Evolutionary conservation across 2,888 invertebrate genomes (phyloP).

Genomic region (Oxycera nigricornis): DNA sequence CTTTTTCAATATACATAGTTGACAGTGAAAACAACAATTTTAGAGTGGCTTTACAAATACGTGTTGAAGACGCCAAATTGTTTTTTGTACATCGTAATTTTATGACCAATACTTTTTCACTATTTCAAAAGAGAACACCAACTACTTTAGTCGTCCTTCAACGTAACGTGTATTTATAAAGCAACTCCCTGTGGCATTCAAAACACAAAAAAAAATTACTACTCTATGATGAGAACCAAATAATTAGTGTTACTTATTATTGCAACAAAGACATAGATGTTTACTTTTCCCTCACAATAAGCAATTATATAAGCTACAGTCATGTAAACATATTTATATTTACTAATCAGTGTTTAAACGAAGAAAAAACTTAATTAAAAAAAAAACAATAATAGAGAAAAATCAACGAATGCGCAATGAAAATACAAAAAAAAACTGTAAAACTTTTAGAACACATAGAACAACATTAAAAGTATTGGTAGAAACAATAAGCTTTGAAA

Average conservation of each 20-base stretch:
- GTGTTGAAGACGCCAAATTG: neutral
- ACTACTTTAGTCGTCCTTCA: conserved; percentile 20
- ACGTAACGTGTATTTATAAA: neutral
- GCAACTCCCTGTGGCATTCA: conserved; percentile 14
- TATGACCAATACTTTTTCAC: conserved; percentile 36
- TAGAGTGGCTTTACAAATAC: conserved; percentile 25
- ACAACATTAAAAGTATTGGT: conserved; percentile 25
- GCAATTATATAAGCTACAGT: conserved; percentile 26
- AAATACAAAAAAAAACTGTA: conserved; percentile 40
- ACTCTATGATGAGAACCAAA: conserved; percentile 34
- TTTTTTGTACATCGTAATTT: conserved; percentile 31
- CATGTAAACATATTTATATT: conserved; percentile 16
- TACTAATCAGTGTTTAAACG: conserved; percentile 36
- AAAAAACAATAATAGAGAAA: conserved; percentile 36
- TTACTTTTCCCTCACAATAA: conserved; percentile 26
- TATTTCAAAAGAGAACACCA: conserved; percentile 33
- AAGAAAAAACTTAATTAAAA: conserved; percentile 36
- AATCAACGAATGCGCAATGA: conserved; percentile 46
- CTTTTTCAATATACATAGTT: neutral
- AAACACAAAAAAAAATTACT: neutral
- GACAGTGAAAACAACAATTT: neutral
- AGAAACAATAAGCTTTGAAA: conserved; percentile 38
- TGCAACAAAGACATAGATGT: conserved; percentile 24
- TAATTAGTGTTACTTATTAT: conserved; percentile 32
- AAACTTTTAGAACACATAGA: conserved; percentile 20